These are phyloP conservation scores for Tinea trinotella DNA, from an alignment of 2,888 invertebrate genomes.

Conservation along the genomic window DNA sequence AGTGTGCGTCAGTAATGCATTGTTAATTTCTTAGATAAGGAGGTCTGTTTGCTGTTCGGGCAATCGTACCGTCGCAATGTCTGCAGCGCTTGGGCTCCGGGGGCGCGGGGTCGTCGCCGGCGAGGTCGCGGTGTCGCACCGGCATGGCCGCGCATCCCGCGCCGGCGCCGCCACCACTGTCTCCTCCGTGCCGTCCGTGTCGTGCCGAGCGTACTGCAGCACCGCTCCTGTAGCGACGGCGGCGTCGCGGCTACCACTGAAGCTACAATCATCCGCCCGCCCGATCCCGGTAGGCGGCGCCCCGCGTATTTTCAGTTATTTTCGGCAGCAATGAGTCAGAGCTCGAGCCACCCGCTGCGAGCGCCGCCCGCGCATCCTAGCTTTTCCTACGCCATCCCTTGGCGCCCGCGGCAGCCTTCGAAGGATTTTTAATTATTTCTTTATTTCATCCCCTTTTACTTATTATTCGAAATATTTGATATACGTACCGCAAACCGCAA, in stretches of 20 bases:
- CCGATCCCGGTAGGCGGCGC: conserved; percentile 67
- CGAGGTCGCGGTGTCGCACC: conserved; percentile 71
- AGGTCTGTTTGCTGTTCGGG: neutral
- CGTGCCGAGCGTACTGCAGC: conserved; percentile 35
- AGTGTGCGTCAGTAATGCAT: neutral
- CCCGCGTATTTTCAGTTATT: conserved; percentile 55
- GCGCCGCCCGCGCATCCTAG: conserved; percentile 57
- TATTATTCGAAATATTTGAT: too few relatives aligned
- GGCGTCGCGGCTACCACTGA: conserved; percentile 68
- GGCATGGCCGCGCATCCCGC: conserved; percentile 73
- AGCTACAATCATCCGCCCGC: conserved; percentile 54
- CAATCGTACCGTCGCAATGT: conserved; percentile 87
- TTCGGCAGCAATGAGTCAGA: conserved; percentile 64
- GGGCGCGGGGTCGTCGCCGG: conserved; percentile 67
- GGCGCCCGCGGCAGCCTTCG: conserved; percentile 36
- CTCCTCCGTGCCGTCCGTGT: conserved; percentile 33
- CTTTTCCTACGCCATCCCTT: conserved; percentile 27
- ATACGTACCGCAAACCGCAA: too few relatives aligned
- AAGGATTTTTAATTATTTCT: too few relatives aligned
- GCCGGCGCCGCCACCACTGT: conserved; percentile 61
- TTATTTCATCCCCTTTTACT: too few relatives aligned
- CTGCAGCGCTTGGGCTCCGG: conserved; percentile 93
- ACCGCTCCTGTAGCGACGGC: conserved; percentile 62
- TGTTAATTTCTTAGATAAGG: neutral
- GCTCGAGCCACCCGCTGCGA: conserved; percentile 46